Evolutionary conservation across 2,888 invertebrate genomes (phyloP), one percentile per base, ranked within the genome.

Genomic region (Oeneis ivallda): DNA sequence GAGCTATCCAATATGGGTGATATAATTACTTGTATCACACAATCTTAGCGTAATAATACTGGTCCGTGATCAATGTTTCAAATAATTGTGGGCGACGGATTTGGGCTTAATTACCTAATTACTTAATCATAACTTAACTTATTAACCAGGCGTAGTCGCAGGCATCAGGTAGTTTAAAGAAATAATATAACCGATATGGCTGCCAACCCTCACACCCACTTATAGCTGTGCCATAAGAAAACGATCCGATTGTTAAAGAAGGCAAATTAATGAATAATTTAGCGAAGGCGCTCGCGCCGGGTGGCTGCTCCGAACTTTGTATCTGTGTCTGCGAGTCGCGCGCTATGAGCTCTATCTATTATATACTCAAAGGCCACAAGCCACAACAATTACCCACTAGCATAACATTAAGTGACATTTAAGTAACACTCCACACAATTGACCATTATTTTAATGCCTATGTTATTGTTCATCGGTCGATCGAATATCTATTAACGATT

Each of bases 261-360:
- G 72, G 71, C 73, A 79, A 78, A 82, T 79, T 79, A 81, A 82
- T 84, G 81, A 84, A 84, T 84, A 80, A 84, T 83, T 79, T 75
- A 83, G 75, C 68, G 73, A 72, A 73, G 68, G 74, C 74, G 75
- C 73, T 70, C 70, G 26, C 26, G 26, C 26, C 26, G 26, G 1
- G 26, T 26, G 26, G 26, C 26, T 5, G 26, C 26, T 2, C 26
- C 2, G 37, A 9, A 2, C 49, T 10, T n/a, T n/a, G n/a, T n/a
- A 2, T 49, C 10, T 10, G 17, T 19, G 49, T 19, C 47, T 17
- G 47, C 17, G 47, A 17, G 49, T 10, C 17, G 49, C 49, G 17
- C 19, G 17, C 10, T 17, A 10, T 10, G 9, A 7, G 45, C 26
- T 4, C 26, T 26, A n/a, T n/a, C n/a, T n/a, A n/a, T n/a, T n/a